Evolutionary conservation across 2,797 vertebrate species (phyloP).

Genomic region (Lepus oiostolus): DNA sequence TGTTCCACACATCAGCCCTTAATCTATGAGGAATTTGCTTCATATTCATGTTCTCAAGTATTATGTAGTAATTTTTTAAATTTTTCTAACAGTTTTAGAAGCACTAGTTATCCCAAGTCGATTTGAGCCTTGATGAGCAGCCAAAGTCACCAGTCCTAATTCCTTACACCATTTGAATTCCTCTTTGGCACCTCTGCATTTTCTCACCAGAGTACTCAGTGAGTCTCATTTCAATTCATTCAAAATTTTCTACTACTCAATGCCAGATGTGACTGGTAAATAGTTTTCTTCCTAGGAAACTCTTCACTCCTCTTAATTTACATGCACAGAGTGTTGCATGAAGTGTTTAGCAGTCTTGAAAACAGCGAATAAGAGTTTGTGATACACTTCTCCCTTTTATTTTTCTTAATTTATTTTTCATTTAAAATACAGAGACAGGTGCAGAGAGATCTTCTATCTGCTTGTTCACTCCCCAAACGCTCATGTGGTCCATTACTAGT

Average conservation of each 20-base stretch:
- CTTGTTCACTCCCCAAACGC: no score
- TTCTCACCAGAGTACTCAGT: neutral
- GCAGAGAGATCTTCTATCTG: no score
- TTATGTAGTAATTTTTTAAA: neutral
- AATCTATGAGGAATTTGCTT: neutral
- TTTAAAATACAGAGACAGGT: no score
- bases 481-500: neutral
- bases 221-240: neutral
- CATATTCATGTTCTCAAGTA: neutral
- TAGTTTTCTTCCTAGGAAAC: neutral
- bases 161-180: neutral
- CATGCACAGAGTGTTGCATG: neutral
- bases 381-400: neutral
- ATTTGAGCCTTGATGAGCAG: neutral
- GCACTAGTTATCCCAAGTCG: no score
- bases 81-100: neutral
- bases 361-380: neutral
- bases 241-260: neutral
- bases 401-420: no score
- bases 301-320: neutral
- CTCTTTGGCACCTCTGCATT: neutral
- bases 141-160: neutral
- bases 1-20: no score
- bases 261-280: neutral
- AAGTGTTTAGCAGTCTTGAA: neutral